Evolutionary conservation across 2,797 vertebrate genomes (phyloP).

Genomic region (Pangasius krempfi): DNA sequence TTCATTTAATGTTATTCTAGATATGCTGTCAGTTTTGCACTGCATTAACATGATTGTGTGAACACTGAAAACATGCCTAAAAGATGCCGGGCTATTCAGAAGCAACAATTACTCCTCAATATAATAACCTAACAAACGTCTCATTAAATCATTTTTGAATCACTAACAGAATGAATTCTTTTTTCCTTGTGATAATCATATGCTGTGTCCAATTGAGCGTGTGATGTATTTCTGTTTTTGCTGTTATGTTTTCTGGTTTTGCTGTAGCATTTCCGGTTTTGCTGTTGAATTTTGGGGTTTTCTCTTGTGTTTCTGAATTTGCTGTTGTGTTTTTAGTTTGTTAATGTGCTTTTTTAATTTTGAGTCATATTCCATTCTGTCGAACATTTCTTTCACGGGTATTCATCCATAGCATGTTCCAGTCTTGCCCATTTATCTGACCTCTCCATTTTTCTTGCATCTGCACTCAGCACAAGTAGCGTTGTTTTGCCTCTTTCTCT

Average conservation of each 20-base stretch:
- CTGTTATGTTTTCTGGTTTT: not conserved
- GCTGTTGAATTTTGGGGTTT: no score
- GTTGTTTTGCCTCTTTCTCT: conserved; percentile 32
- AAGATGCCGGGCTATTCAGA: not conserved
- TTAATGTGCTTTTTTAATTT: not conserved
- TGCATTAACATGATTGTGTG: not conserved
- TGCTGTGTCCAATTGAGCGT: not conserved
- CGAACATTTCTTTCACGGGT: not conserved
- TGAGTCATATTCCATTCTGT: not conserved
- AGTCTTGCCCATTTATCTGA: conserved; percentile 27
- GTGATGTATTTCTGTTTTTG: not conserved
- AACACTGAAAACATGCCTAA: not conserved
- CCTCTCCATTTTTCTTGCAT: conserved; percentile 31
- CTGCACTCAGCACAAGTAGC: conserved; percentile 20
- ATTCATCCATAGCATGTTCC: conserved; percentile 22
- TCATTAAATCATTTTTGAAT: not conserved
- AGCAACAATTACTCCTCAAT: not conserved
- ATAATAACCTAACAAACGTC: not conserved
- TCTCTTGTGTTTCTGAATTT: not conserved
- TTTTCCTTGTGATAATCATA: not conserved
- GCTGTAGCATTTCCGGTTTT: not conserved
- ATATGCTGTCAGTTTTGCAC: not conserved
- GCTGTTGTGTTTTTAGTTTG: not conserved
- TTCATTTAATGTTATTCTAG: not conserved
- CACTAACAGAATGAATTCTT: not conserved